Evolutionary conservation across 2,797 vertebrate genomes (phyloP).

Genomic region (Trematomus bernacchii): DNA sequence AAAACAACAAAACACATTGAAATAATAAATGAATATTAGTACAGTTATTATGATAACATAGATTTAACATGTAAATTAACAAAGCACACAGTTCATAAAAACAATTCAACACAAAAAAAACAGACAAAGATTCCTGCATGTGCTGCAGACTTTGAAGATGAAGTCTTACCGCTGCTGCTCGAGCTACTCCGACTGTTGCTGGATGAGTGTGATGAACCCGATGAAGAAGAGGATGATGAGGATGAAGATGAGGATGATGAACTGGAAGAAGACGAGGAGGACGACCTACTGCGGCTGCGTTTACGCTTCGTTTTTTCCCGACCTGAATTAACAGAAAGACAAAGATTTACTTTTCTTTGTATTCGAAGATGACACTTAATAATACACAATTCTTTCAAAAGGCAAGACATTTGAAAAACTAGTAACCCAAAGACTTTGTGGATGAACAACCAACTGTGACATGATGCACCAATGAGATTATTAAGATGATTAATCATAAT

Average conservation of each 20-base stretch:
- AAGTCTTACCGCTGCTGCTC: constrained; percentile 81
- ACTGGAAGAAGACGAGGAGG: constrained; percentile 85
- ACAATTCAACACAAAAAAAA: neutral
- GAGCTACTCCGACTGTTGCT: constrained; percentile 86
- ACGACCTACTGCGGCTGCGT: constrained; percentile 91
- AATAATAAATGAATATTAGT: neutral
- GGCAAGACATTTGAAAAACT: neutral
- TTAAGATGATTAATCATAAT: neutral
- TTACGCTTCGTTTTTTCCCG: constrained; percentile 88
- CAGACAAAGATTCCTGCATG: neutral
- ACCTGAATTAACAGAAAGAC: constrained; percentile 66
- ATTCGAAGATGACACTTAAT: neutral
- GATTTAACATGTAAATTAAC: neutral
- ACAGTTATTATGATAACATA: neutral
- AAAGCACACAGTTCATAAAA: neutral
- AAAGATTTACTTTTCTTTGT: neutral
- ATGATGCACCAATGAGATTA: neutral
- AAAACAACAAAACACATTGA: constrained; percentile 7
- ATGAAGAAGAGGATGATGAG: constrained; percentile 80
- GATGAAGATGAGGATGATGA: constrained; percentile 80
- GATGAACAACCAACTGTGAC: neutral
- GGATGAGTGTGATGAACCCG: constrained; percentile 81
- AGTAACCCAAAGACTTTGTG: neutral
- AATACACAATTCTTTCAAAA: neutral
- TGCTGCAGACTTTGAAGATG: neutral